Evolutionary conservation across 2,113 vertebrate species (phyloP), one percentile per base, ranked within the genome.

Genomic region (Macaca mulatta): DNA sequence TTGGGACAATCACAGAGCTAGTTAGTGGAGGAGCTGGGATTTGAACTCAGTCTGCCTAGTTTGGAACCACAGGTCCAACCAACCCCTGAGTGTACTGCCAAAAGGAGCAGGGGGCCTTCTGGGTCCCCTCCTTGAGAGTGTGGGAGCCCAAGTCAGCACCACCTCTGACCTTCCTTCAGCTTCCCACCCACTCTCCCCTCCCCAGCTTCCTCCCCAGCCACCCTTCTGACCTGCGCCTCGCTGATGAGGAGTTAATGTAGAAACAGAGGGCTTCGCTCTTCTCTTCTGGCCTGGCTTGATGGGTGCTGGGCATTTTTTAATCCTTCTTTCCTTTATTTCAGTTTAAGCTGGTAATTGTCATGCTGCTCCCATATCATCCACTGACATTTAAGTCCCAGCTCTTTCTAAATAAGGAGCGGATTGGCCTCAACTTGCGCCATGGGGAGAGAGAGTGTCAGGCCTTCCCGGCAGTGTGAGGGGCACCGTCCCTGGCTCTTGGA

Each of bases 121-220:
- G 20, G 83, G 25, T 4, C 40, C 32, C 25, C 1, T 20, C 17
- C 40, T 12, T 1, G 72, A 27, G 32, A 27, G 45, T 22, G 30
- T 59, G 25, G 14, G 57, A 69, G 22, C 48, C 23, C 2, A 0
- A 30, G 8, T 27, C 77, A 40, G 38, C 0, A 17, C 23, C 50
- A 13, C 20, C 14, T 43, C 23, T 3, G 4, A n/a, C 40, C 38
- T 50, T 20, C 18, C 48, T 40, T 10, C 23, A 25, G 69, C 3
- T 25, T 7, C 45, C 22, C 0, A 0, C 55, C 18, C 14, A 4
- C 7, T 61, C 14, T 0, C 7, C 23, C 2, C 1, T 0, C 8
- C 9, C 50, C n/a, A 48, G 43, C 9, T 7, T 6, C 52, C 11
- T 4, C 55, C 6, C 32, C 45, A 18, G 30, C n/a, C 27, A 16